phyloP scores from a whole-genome alignment of 1,140 invertebrate species.

The Phymorhynchus buccinoides region DNA sequence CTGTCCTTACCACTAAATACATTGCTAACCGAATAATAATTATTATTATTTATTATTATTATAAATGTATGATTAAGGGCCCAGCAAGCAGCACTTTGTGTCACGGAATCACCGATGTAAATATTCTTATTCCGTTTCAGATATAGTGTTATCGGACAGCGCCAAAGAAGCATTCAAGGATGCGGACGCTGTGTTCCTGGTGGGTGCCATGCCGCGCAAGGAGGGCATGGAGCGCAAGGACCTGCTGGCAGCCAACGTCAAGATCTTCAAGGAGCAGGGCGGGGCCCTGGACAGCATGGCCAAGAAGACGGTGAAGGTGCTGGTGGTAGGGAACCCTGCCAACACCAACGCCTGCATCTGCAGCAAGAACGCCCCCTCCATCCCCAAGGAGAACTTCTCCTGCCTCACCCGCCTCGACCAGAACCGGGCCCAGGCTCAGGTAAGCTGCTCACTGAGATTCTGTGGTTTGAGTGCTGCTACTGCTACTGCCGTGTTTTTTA shows the following conservation, averaged over 20 bases:
- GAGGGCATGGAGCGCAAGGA: slow-evolving; percentile 99
- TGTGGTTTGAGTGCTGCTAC: background rate
- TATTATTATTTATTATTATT: background rate
- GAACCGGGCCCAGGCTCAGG: slow-evolving; percentile 92
- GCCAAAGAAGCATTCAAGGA: slow-evolving; percentile 93
- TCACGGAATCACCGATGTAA: too few species aligned
- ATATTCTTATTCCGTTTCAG: slow-evolving; percentile 72
- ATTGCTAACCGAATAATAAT: background rate
- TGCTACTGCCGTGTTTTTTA: background rate
- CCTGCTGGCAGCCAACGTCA: slow-evolving; percentile 94
- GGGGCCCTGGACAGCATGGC: slow-evolving; percentile 93
- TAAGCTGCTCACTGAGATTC: slow-evolving; percentile 52
- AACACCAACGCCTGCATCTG: slow-evolving; percentile 99
- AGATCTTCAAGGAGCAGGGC: slow-evolving; percentile 98
- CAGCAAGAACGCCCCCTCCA: slow-evolving; percentile 92
- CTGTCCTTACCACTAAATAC: too few species aligned
- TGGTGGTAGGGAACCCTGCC: slow-evolving; percentile 99
- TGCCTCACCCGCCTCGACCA: slow-evolving; percentile 99
- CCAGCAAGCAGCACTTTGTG: too few species aligned
- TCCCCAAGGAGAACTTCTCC: slow-evolving; percentile 96
- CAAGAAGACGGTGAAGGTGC: slow-evolving; percentile 92
- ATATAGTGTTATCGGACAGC: slow-evolving; percentile 89
- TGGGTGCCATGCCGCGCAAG: slow-evolving; percentile 98
- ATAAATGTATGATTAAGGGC: too few species aligned
- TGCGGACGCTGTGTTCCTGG: slow-evolving; percentile 96